A percentile compares a stretch with the other conserved stretches of the same genome.
phyloP scores from a whole-genome alignment of 2,888 invertebrate species.

The Lissonota sp. region DNA sequence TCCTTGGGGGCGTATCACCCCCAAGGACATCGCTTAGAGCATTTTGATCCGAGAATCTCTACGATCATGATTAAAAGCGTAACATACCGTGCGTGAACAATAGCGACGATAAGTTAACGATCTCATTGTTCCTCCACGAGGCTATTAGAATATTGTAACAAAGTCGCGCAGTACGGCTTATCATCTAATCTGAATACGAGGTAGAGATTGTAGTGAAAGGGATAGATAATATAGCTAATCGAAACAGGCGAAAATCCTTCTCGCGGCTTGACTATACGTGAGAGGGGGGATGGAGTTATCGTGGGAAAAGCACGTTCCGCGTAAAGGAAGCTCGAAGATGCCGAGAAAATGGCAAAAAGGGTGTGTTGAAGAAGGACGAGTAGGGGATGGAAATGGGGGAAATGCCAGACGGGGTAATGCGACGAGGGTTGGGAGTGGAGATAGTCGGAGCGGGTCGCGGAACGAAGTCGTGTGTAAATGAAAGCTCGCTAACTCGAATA shows the following conservation, averaged over 20 bases:
- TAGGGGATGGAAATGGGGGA: background rate
- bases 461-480: constrained; percentile 59
- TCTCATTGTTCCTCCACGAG: constrained; percentile 34
- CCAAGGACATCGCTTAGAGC: too few relatives aligned
- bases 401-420: constrained; percentile 13
- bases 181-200: constrained; percentile 40
- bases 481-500: constrained; percentile 65
- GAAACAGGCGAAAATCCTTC: constrained; percentile 46
- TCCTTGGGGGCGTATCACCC: too few relatives aligned
- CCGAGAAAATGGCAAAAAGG: constrained; percentile 14
- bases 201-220: constrained; percentile 9
- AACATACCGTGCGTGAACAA: constrained; percentile 19
- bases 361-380: constrained; percentile 17
- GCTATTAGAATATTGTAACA: constrained; percentile 39
- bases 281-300: background rate
- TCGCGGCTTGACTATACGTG: background rate
- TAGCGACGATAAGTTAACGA: constrained; percentile 28
- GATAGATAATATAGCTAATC: constrained; percentile 43
- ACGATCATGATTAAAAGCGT: background rate
- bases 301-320: background rate
- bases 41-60: too few relatives aligned
- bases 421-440: constrained; percentile 18
- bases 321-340: constrained; percentile 1
- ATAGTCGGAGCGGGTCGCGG: background rate
- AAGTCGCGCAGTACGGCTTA: constrained; percentile 31